Base-by-base conservation (phyloP, 2,113 vertebrate genomes). In the Xyrauchen texanus region DNA sequence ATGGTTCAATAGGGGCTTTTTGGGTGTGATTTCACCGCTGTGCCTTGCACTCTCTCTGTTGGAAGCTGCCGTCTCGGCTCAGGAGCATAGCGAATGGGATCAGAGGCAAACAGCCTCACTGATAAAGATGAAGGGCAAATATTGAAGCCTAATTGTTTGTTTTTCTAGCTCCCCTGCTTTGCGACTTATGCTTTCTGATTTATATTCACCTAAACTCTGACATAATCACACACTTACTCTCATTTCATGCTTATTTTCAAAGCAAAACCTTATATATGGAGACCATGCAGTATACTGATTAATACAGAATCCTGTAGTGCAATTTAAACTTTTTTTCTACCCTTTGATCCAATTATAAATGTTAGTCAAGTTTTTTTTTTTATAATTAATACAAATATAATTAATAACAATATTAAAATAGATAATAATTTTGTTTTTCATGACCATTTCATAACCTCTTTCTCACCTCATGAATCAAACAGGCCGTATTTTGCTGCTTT, bases 71-170 rank as follows among this genome's bases (percentile, higher is more conserved):
- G 67, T 79, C 69, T 68, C 72, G 52, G 8, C 76, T 81, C 52
- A 46, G 46, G 68, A 83, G 82, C 64, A 75, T 81, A 51, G 80
- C 77, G 61, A 86, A 86, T 77, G 53, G 77, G 84, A 87, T 77
- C 72, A 82, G 80, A 82, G 79, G 77, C 49, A 55, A 73, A 68
- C 80, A 77, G 70, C 61, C 75, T 13, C 15, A 68, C 79, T 72
- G 85, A 88, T 82, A 79, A 84, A 76, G 64, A 86, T 78, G 61
- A 82, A 86, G 79, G 79, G 76, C 73, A 86, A 83, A 84, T 85
- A 80, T 82, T 81, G 63, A 83, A 86, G 80, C 12, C 16, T 72
- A 16, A 61, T 42, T 77, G 63, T 81, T 82, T 81, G 70, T 84
- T 83, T 34, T 34, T 34, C 21, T 73, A 49, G 42, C 58, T 80